Conservation (phyloP, 2,888 invertebrate species). For the Rotaria socialis region DNA sequence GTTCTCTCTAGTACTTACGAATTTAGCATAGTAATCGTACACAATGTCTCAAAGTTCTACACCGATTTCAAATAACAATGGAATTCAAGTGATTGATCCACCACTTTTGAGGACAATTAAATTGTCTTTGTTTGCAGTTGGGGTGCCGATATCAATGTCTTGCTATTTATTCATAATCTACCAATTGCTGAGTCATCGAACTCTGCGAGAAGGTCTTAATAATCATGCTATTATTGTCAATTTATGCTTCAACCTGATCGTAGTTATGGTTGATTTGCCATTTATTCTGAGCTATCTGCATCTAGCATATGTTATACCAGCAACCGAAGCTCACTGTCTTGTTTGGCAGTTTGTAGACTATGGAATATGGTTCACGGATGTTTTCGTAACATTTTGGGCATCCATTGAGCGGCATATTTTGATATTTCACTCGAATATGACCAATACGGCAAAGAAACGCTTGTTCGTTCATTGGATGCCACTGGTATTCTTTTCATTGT, state of each 20-base stretch:
- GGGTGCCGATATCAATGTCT: neutral
- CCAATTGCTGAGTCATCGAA: neutral
- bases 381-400: neutral
- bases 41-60: neutral
- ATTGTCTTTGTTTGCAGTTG: neutral
- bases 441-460: neutral
- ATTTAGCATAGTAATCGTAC: too few relatives aligned
- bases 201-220: neutral
- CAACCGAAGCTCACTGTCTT: neutral
- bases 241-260: neutral
- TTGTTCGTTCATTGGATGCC: neutral
- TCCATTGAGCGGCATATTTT: neutral
- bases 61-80: neutral
- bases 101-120: neutral
- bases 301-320: neutral
- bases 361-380: neutral
- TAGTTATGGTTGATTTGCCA: neutral
- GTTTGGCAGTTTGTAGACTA: neutral
- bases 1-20: too few relatives aligned
- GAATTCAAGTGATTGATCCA: neutral
- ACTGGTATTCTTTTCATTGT: neutral
- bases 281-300: neutral
- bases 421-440: neutral
- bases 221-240: neutral
- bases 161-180: neutral